Percentiles rank a stretch among this genome's conserved stretches.
Evolutionary conservation across 2,888 invertebrate species (phyloP).

Genomic region (Drosophila kanekoi): DNA sequence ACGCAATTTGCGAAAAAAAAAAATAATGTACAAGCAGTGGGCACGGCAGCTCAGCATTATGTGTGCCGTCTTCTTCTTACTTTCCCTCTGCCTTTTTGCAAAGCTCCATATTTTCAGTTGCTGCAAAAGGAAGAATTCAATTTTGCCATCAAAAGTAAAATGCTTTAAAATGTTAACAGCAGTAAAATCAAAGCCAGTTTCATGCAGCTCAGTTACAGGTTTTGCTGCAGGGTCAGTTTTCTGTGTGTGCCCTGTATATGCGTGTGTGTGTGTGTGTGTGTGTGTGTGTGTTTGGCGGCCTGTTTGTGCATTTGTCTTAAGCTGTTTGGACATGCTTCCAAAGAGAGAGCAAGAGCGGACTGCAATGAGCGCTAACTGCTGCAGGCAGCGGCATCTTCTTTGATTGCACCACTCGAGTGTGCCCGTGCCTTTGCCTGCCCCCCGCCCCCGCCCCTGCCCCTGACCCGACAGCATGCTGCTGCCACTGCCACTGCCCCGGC

Average conservation of each 20-base stretch:
- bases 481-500: constrained; percentile 15
- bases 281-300: constrained; percentile 16
- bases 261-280: constrained; percentile 13
- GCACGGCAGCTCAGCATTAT: constrained; percentile 21
- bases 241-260: constrained; percentile 5
- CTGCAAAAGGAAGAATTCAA: constrained; percentile 69
- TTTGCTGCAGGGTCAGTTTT: constrained; percentile 69
- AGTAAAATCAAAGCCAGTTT: constrained; percentile 55
- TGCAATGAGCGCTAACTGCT: constrained; percentile 38
- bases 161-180: constrained; percentile 62
- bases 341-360: constrained; percentile 10
- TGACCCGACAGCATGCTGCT: constrained; percentile 8
- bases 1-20: constrained; percentile 57
- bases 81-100: constrained; percentile 38
- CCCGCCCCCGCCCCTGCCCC: constrained; percentile 8
- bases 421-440: constrained; percentile 3
- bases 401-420: constrained; percentile 60
- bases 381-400: constrained; percentile 64
- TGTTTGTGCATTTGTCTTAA: constrained; percentile 65
- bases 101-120: constrained; percentile 9
- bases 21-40: constrained; percentile 8
- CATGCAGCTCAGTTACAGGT: constrained; percentile 52
- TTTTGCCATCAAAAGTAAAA: constrained; percentile 59
- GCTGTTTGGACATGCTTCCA: constrained; percentile 50
- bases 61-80: not conserved